These are phyloP conservation scores for Caenorhabditis zanzibari DNA, from an alignment of 2,888 invertebrate genomes.

Conservation along the genomic window DNA sequence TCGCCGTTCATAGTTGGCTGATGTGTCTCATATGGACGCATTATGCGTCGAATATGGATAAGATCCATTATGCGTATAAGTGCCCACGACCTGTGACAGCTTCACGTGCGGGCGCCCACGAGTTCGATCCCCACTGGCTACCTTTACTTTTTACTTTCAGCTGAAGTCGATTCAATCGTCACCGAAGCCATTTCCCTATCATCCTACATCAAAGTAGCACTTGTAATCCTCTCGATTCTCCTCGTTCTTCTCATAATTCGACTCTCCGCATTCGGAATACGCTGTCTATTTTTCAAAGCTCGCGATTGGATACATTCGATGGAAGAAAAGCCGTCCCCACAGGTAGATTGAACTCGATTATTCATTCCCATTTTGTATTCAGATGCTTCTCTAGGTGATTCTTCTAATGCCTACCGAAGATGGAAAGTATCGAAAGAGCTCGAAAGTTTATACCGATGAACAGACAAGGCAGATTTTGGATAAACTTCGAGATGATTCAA, in stretches of 20 bases:
- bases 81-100: too few relatives aligned
- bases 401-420: conserved; percentile 76
- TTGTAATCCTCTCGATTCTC: conserved; percentile 69
- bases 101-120: too few relatives aligned
- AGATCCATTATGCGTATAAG: too few relatives aligned
- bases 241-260: conserved; percentile 70
- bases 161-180: conserved; percentile 74
- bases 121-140: too few relatives aligned
- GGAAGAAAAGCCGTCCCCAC: conserved; percentile 68
- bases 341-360: conserved; percentile 36
- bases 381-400: conserved; percentile 67
- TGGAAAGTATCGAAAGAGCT: conserved; percentile 67
- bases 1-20: too few relatives aligned
- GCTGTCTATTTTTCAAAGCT: conserved; percentile 71
- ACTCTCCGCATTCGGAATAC: conserved; percentile 68
- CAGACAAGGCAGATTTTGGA: conserved; percentile 71
- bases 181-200: conserved; percentile 73
- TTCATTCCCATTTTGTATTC: not conserved
- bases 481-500: conserved; percentile 66
- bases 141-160: too few relatives aligned
- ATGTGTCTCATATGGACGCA: too few relatives aligned
- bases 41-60: too few relatives aligned
- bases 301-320: conserved; percentile 69
- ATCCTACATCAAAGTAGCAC: conserved; percentile 73
- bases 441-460: conserved; percentile 67